These are phyloP conservation scores for Cryptus viduatorius DNA, from an alignment of 2,888 invertebrate genomes.

Conservation along the genomic window DNA sequence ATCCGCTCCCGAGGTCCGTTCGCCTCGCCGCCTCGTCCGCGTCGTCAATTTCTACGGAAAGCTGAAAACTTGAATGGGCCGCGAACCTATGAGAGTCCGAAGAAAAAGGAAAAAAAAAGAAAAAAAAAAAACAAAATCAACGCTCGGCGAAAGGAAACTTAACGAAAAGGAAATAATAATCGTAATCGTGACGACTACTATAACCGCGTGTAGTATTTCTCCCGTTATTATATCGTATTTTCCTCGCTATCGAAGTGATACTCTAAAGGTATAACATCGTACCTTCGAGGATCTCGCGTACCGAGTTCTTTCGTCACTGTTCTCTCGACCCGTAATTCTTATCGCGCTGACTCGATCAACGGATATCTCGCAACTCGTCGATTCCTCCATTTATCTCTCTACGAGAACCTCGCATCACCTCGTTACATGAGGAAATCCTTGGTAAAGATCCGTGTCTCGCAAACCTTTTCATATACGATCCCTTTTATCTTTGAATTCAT, in stretches of 20 bases:
- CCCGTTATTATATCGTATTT: neutral
- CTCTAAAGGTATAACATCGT: neutral
- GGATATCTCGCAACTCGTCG: conserved; percentile 82
- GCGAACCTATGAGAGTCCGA: neutral
- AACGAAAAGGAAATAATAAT: conserved; percentile 13
- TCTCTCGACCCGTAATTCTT: conserved; percentile 64
- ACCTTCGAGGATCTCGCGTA: conserved; percentile 1
- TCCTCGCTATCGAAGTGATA: neutral
- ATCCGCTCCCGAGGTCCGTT: conserved; percentile 77
- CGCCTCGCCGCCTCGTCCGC: conserved; percentile 62
- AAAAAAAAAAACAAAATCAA: neutral
- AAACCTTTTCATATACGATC: neutral
- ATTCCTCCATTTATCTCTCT: conserved; percentile 39
- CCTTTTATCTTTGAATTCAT: neutral
- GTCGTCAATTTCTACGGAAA: conserved; percentile 72
- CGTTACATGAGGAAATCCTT: conserved; percentile 39
- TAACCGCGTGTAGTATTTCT: neutral
- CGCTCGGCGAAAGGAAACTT: neutral
- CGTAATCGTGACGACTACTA: neutral
- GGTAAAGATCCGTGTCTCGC: conserved; percentile 17
- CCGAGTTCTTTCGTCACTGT: conserved; percentile 14
- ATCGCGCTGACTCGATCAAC: conserved; percentile 79
- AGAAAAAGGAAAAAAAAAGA: conserved; percentile 1
- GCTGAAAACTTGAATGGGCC: conserved; percentile 73
- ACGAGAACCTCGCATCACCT: neutral